phyloP scores from a whole-genome alignment of 2,113 vertebrate genomes.

The Lipophrys pholis region DNA sequence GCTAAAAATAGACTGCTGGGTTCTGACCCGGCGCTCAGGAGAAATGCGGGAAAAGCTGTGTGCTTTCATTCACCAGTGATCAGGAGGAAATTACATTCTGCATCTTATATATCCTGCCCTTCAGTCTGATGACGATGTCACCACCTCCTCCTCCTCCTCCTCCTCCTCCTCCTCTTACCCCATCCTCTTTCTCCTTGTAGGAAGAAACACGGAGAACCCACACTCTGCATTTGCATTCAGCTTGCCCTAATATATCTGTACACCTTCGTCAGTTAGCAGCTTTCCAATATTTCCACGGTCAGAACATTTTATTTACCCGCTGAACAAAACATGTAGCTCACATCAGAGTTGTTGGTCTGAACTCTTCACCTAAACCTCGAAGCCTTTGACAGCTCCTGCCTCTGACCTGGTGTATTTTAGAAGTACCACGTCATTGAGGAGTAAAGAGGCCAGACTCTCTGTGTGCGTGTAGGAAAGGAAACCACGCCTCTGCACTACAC shows the following conservation, averaged over 20 bases:
- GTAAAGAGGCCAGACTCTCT: conserved; percentile 30
- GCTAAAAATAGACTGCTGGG: conserved; percentile 58
- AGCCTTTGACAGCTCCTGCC: conserved; percentile 8
- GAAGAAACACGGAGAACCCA: background rate
- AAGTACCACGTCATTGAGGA: conserved; percentile 51
- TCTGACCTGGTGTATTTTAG: conserved; percentile 46
- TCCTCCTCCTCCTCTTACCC: background rate
- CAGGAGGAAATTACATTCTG: conserved; percentile 41
- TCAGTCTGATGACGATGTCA: conserved; percentile 21
- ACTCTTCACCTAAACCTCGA: conserved; percentile 7
- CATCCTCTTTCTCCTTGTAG: background rate
- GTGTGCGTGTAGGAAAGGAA: conserved; percentile 71
- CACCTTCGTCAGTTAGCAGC: background rate
- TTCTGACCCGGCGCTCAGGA: conserved; percentile 41
- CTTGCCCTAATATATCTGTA: background rate
- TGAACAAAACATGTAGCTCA: background rate
- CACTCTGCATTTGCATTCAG: background rate
- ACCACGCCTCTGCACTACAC: conserved; percentile 73
- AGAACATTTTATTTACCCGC: background rate
- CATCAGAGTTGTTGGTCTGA: background rate
- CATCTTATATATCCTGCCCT: conserved; percentile 23
- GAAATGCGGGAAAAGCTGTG: conserved; percentile 35
- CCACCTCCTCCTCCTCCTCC: background rate
- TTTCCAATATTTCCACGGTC: background rate
- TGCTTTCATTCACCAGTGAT: conserved; percentile 24